phyloP scores from a whole-genome alignment of 2,113 vertebrate species.

The Romanogobio albipinnatus region DNA sequence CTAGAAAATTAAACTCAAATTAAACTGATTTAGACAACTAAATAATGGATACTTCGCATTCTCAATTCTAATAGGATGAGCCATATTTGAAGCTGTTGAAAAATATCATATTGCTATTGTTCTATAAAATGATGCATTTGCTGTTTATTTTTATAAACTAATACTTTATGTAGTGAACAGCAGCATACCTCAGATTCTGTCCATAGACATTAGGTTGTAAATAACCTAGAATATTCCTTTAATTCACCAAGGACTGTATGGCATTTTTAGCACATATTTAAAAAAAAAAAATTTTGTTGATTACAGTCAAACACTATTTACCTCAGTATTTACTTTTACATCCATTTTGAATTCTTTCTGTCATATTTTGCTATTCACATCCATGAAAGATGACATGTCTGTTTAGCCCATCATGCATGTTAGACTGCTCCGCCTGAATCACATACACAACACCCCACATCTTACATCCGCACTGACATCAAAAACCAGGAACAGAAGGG shows the following conservation, averaged over 20 bases:
- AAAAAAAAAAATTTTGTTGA: too few species aligned
- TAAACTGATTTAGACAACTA: too few species aligned
- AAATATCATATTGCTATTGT: neutral
- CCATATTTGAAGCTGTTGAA: neutral
- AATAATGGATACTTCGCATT: neutral
- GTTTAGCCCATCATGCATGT: neutral
- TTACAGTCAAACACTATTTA: neutral
- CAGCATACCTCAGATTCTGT: neutral
- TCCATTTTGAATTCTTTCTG: neutral
- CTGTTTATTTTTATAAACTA: neutral
- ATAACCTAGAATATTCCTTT: neutral
- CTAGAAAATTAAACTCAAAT: too few species aligned
- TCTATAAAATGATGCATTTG: too few species aligned
- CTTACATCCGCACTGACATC: slow-evolving; percentile 5
- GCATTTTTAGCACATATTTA: neutral
- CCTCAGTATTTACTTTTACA: neutral
- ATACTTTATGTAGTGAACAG: neutral
- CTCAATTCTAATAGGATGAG: neutral
- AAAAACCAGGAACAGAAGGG: slow-evolving; percentile 1
- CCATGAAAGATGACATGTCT: slow-evolving; percentile 28
- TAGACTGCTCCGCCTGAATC: slow-evolving; percentile 55
- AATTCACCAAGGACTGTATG: neutral
- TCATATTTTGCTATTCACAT: slow-evolving; percentile 28
- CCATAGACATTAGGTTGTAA: neutral
- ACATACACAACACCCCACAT: slow-evolving; percentile 61